These are phyloP conservation scores for Augiades crinisus DNA, from an alignment of 2,888 invertebrate species.

Conservation along the genomic window DNA sequence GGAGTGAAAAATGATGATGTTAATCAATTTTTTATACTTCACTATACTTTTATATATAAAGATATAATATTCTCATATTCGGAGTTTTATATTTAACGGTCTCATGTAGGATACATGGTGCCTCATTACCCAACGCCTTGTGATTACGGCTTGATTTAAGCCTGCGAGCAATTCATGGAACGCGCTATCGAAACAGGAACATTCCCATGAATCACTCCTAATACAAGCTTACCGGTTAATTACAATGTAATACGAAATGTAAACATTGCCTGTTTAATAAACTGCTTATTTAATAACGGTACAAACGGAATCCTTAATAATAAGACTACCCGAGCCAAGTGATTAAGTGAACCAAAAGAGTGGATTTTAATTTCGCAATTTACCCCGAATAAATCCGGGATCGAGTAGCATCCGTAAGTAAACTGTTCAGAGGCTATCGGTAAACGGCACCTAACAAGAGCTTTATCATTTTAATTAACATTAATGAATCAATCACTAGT, in stretches of 20 bases:
- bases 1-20: too few species aligned
- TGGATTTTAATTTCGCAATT: constrained; percentile 1
- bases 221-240: not conserved
- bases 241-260: not conserved
- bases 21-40: too few species aligned
- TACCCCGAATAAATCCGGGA: not conserved
- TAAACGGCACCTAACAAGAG: constrained; percentile 30
- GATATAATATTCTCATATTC: not conserved
- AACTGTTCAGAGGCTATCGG: constrained; percentile 20
- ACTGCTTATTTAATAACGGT: not conserved
- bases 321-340: not conserved
- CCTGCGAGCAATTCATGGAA: constrained; percentile 1
- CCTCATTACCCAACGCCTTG: constrained; percentile 6
- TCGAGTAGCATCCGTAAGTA: not conserved
- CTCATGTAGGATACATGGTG: constrained; percentile 1
- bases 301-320: constrained; percentile 1
- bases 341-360: not conserved
- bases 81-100: not conserved
- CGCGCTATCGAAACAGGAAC: not conserved
- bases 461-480: constrained; percentile 51
- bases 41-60: too few species aligned
- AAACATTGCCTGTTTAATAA: not conserved
- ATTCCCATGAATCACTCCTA: not conserved
- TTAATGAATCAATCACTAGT: constrained; percentile 59
- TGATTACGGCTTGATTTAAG: constrained; percentile 2